Evolutionary conservation across 92 coral and sea anemone genomes (phyloP).

Genomic region (Parazoanthus atlanticus): DNA sequence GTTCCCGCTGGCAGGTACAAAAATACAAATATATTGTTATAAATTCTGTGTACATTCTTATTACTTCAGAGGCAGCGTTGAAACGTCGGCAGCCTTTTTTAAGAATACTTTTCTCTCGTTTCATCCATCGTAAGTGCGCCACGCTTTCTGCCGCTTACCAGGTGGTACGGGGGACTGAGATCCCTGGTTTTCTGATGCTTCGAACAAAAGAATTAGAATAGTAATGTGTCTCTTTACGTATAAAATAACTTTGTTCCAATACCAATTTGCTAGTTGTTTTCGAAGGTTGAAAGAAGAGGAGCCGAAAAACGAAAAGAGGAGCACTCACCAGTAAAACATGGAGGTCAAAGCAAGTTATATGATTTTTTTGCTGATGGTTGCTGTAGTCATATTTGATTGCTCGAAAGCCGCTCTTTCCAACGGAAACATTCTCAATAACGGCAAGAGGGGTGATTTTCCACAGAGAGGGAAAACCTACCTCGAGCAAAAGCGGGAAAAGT

Average conservation of each 20-base stretch:
- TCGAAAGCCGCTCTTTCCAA: not conserved
- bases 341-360: not conserved
- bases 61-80: not conserved
- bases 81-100: not conserved
- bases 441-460: too few relatives aligned
- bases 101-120: not conserved
- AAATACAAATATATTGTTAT: not conserved
- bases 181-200: not conserved
- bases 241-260: not conserved
- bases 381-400: not conserved
- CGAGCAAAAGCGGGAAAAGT: too few relatives aligned
- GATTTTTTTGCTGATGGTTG: not conserved
- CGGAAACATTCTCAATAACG: too few relatives aligned
- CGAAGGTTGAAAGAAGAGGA: not conserved
- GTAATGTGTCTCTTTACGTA: not conserved
- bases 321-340: not conserved
- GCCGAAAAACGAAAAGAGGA: not conserved
- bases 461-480: too few relatives aligned
- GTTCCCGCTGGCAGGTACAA: not conserved
- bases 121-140: not conserved
- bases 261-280: not conserved
- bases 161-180: not conserved
- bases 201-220: not conserved
- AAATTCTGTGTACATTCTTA: not conserved
- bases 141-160: not conserved